These are phyloP conservation scores for Chaetophractus vellerosus DNA, from an alignment of 2,797 vertebrate genomes.

Conservation along the genomic window DNA sequence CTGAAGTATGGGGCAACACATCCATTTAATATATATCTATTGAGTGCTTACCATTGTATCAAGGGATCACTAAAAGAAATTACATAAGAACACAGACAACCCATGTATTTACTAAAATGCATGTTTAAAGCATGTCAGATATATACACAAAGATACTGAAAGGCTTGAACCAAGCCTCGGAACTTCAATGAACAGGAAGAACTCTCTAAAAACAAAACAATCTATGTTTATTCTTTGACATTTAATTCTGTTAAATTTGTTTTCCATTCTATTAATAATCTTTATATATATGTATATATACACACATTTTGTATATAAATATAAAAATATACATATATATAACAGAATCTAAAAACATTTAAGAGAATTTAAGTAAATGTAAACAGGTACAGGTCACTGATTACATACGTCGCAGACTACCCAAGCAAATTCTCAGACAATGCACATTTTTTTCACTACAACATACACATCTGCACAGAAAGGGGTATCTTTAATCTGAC, in stretches of 20 bases:
- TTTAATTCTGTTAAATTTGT: slow-evolving; percentile 65
- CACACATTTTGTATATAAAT: not conserved
- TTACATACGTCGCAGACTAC: slow-evolving; percentile 78
- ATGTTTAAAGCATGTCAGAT: slow-evolving; percentile 45
- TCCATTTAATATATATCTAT: not conserved
- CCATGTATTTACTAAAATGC: slow-evolving; percentile 56
- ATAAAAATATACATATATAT: not conserved
- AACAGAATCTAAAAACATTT: slow-evolving; percentile 8
- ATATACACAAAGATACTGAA: not conserved
- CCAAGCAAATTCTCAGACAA: slow-evolving; percentile 75
- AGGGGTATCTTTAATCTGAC: slow-evolving; percentile 63
- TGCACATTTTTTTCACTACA: slow-evolving; percentile 45
- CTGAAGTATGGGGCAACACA: not conserved
- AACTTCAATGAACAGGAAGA: slow-evolving; percentile 58
- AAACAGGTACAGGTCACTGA: slow-evolving; percentile 82
- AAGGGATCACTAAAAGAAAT: not conserved
- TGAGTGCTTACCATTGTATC: no score
- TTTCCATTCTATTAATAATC: slow-evolving; percentile 75
- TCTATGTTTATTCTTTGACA: slow-evolving; percentile 67
- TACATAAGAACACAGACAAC: slow-evolving; percentile 26
- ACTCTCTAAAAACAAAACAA: slow-evolving; percentile 74
- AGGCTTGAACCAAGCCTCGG: slow-evolving; percentile 26
- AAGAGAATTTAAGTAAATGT: not conserved
- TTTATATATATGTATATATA: not conserved
- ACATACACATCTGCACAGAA: not conserved